Evolutionary conservation across 1,140 invertebrate genomes (phyloP).

Genomic region (Tigriopus japonicus): DNA sequence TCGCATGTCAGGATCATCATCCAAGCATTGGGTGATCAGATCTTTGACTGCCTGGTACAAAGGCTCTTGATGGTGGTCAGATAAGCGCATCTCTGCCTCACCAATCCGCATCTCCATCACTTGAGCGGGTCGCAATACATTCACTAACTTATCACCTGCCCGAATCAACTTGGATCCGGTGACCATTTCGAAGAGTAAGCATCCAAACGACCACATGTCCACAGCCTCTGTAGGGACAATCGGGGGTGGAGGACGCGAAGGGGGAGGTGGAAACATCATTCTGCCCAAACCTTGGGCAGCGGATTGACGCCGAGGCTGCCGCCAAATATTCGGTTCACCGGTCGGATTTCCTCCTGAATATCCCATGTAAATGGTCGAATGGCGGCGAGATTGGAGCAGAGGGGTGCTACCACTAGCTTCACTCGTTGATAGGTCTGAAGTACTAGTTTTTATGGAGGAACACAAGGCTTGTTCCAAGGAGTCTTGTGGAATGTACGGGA

Average conservation of each 20-base stretch:
- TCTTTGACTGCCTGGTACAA: not conserved
- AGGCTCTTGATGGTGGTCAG: not conserved
- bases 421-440: not conserved
- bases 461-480: not conserved
- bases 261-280: not conserved
- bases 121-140: not conserved
- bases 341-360: not conserved
- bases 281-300: not conserved
- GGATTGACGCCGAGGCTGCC: not conserved
- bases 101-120: slow-evolving; percentile 5
- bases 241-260: not conserved
- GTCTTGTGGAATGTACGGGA: not conserved
- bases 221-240: no score
- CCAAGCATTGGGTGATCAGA: slow-evolving; percentile 1
- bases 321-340: not conserved
- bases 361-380: not conserved
- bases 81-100: not conserved
- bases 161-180: slow-evolving; percentile 1
- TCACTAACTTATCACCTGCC: not conserved
- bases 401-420: not conserved
- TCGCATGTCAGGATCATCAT: not conserved
- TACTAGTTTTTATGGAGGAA: not conserved
- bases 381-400: not conserved
- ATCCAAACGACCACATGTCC: slow-evolving; percentile 11
- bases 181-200: slow-evolving; percentile 1